Evolutionary conservation across 2,113 vertebrate genomes (phyloP), one percentile per base, ranked within the genome.

Genomic region (Gymnobelideus leadbeateri): DNA sequence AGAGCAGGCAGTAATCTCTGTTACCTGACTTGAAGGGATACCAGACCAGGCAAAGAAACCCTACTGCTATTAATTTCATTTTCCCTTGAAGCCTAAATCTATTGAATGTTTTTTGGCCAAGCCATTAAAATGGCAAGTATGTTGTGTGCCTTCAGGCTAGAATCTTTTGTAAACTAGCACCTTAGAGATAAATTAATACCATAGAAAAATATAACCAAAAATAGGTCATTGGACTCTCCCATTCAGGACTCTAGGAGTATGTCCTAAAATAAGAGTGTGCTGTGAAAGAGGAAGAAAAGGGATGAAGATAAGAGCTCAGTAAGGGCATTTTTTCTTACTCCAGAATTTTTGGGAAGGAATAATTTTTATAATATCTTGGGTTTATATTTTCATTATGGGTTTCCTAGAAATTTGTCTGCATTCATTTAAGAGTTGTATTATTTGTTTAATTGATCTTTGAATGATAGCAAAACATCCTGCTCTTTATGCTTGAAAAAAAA

Each of bases 181-280:
- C 14, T 92, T 57, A 94, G 89, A 77, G 77, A 50, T 92, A 92
- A 96, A 57, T 77, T 31, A 37, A 93, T 25, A 95, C 0, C 1
- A 89, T 53, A 55, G 49, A 51, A 49, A 49, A 1, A 61, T 92
- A 90, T 84, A 91, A 55, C 24, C 0, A 92, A 49, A 19, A 50
- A 37, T 0, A 51, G 3, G 0, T 68, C 5, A 92, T 52, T 23
- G 19, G 2, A 89, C 93, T 92, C 89, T 51, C 31, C 57, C 14
- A 31, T 61, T 61, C 11, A 37, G 57, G 57, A 61, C 31, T 68
- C 57, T 37, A 3, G 57, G 28, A 68, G 28, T 28, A 68, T 31
- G 28, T 37, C 16, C 11, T 68, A 37, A 68, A 31, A 68, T 37
- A 68, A 68, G 28, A 31, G 3, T 31, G 11, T 68, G 11, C 8